Evolutionary conservation across 2,113 vertebrate genomes (phyloP), one percentile per base, ranked within the genome.

Genomic region (Sylvilagus bachmani): DNA sequence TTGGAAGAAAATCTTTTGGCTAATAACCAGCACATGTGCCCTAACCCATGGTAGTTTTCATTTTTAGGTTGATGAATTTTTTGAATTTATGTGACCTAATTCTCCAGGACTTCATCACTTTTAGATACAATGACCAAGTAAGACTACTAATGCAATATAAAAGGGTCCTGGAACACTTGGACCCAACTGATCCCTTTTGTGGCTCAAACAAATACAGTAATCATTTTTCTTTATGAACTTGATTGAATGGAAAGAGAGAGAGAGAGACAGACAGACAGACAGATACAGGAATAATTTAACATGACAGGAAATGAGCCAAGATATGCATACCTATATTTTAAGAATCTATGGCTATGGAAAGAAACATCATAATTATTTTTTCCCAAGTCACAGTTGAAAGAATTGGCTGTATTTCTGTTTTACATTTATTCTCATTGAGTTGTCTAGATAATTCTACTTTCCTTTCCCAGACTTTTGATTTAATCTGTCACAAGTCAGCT

Each of bases 401-500:
- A 10, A 53, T 24, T 61, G 29, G n/a, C 1, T 36, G 86, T 29
- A 19, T 66, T 91, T 85, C 58, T 90, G 33, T 38, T 70, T 93
- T 75, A 49, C 0, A 44, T 69, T 12, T 79, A 61, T 66, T 69
- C 75, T n/a, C 33, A 70, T 27, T 92, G 93, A 16, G 16, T 19
- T 95, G 21, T n/a, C 29, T 11, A 83, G 21, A 94, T 77, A 69
- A 44, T 93, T 89, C 31, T 10, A 58, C 16, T 38, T 61, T 21
- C 31, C 27, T 93, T 89, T 77, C 10, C 49, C 44, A 73, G 4
- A 25, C 10, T 87, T 93, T 96, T 75, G 17, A 97, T 88, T 93
- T 49, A 89, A 77, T 91, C 14, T 83, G 51, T n/a, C 91, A 17
- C n/a, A 90, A 91, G 84, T 93, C 82, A 94, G 36, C 44, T 84